Conservation (phyloP, 1,140 invertebrate genomes). For the Thaumatotibia leucotreta region DNA sequence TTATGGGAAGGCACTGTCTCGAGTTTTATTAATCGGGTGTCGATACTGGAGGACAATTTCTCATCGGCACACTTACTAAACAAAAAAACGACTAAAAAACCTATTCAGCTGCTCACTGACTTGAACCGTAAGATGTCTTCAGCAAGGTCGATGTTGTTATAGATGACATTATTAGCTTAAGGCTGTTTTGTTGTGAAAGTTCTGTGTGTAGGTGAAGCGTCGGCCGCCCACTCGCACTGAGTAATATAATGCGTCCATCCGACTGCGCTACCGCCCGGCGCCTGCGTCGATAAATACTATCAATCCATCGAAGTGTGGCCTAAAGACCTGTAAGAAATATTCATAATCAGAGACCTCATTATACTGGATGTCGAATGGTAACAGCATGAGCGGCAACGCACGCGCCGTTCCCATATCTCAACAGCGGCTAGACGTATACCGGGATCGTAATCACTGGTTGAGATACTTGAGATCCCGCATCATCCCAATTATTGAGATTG, state of each 20-base stretch:
- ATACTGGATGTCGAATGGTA: neutral
- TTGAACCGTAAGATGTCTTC: neutral
- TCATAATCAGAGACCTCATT: neutral
- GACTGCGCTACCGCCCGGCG: neutral
- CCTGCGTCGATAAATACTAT: neutral
- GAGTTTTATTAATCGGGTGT: constrained; percentile 1
- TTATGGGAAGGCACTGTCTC: constrained; percentile 27
- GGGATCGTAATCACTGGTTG: neutral
- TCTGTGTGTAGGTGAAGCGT: neutral
- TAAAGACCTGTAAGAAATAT: neutral
- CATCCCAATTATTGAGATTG: neutral
- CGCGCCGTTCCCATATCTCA: neutral
- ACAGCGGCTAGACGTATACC: neutral
- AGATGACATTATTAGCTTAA: neutral
- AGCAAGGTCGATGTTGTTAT: neutral
- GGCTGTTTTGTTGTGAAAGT: neutral
- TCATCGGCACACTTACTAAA: constrained; percentile 17
- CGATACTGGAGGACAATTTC: constrained; percentile 28
- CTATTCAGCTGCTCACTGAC: neutral
- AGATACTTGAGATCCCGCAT: neutral
- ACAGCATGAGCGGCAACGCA: neutral
- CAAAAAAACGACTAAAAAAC: neutral
- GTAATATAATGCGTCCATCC: neutral
- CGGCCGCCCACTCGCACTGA: neutral
- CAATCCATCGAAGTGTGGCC: neutral